A percentile compares a stretch with the other conserved stretches of the same genome.
phyloP scores from a whole-genome alignment of 2,888 invertebrate genomes.

The Drosophila ustulata region DNA sequence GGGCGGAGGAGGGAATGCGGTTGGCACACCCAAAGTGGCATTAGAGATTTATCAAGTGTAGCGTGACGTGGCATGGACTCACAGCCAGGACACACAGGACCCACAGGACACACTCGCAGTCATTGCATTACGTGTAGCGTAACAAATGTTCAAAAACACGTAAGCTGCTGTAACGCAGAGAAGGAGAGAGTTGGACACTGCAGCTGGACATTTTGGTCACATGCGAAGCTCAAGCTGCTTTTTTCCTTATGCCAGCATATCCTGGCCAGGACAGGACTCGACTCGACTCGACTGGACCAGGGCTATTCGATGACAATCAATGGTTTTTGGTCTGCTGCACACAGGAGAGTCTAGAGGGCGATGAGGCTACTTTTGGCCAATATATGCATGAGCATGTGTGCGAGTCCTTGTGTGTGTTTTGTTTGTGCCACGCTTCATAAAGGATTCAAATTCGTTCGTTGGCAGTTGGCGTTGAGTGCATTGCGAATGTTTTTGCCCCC shows the following conservation, averaged over 20 bases:
- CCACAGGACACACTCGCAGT: slow-evolving; percentile 29
- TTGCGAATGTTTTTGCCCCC: slow-evolving; percentile 36
- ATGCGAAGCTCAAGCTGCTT: slow-evolving; percentile 59
- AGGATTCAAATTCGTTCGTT: slow-evolving; percentile 83
- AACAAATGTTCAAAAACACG: slow-evolving; percentile 79
- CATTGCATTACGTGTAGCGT: slow-evolving; percentile 79
- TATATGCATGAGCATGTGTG: slow-evolving; percentile 72
- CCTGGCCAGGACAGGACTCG: slow-evolving; percentile 3
- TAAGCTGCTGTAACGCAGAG: slow-evolving; percentile 55
- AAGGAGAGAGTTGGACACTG: slow-evolving; percentile 3
- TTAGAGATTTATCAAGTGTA: slow-evolving; percentile 83
- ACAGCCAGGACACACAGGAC: slow-evolving; percentile 18
- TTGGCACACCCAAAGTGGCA: slow-evolving; percentile 82
- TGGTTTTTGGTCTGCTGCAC: slow-evolving; percentile 84
- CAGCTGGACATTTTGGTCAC: slow-evolving; percentile 54
- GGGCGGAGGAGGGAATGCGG: slow-evolving; percentile 49
- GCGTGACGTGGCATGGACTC: slow-evolving; percentile 77
- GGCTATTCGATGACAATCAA: slow-evolving; percentile 84
- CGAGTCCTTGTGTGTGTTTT: slow-evolving; percentile 38
- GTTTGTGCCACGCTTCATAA: slow-evolving; percentile 81
- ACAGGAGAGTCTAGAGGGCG: slow-evolving; percentile 24
- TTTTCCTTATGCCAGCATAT: slow-evolving; percentile 46
- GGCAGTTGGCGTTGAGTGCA: slow-evolving; percentile 71
- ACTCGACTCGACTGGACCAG: not conserved
- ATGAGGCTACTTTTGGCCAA: slow-evolving; percentile 53